Conservation (phyloP, 2,888 invertebrate genomes). For the Scelioninae gen. 1 region DNA sequence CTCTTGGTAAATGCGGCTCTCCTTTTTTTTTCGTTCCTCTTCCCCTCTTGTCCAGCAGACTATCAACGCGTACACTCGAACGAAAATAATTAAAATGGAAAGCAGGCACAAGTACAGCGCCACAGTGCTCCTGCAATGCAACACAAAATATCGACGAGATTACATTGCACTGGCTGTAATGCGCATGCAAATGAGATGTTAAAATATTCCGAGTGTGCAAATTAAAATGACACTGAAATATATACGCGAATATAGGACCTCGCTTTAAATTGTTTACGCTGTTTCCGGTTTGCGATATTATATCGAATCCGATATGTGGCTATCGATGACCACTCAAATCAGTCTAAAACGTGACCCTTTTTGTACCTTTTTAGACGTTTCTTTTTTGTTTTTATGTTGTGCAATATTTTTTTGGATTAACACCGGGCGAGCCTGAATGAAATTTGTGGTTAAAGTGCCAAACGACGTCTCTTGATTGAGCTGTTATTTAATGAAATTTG, state of each 20-base stretch:
- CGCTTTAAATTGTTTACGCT: conserved; percentile 82
- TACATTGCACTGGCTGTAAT: conserved; percentile 81
- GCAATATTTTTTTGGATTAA: conserved; percentile 19
- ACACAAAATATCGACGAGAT: conserved; percentile 83
- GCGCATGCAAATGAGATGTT: conserved; percentile 83
- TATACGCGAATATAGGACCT: conserved; percentile 76
- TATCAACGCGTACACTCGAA: conserved; percentile 66
- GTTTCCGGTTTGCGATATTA: conserved; percentile 78
- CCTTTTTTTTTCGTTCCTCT: not conserved
- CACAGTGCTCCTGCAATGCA: conserved; percentile 69
- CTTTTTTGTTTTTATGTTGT: conserved; percentile 8
- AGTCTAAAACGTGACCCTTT: conserved; percentile 47
- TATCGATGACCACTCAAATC: conserved; percentile 46
- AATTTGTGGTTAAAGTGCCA: conserved; percentile 27
- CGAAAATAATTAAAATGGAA: conserved; percentile 82
- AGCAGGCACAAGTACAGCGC: conserved; percentile 71
- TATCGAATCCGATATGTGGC: conserved; percentile 69
- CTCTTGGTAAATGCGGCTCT: conserved; percentile 75
- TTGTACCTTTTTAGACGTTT: not conserved
- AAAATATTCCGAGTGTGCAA: conserved; percentile 83
- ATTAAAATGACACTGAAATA: conserved; percentile 84
- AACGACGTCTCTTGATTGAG: conserved; percentile 46
- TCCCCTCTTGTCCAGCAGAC: conserved; percentile 22
- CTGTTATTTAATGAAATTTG: conserved; percentile 61
- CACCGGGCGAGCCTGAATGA: conserved; percentile 21